These are phyloP conservation scores for Lomographa bimaculata DNA, from an alignment of 2,888 invertebrate genomes.

Conservation along the genomic window DNA sequence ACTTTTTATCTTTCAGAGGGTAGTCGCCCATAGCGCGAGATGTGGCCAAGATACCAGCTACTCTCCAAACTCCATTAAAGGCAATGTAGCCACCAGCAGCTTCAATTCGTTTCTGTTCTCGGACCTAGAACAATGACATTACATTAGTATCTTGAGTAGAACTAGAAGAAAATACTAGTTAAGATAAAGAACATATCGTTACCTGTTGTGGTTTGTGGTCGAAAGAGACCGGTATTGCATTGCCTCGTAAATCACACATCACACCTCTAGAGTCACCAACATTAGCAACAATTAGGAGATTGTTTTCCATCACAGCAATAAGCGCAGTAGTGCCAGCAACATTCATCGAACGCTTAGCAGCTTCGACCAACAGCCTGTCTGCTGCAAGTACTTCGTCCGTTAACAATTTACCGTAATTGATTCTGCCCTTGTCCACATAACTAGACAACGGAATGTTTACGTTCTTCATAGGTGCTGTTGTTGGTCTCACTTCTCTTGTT, in stretches of 20 bases:
- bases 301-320: conserved; percentile 93
- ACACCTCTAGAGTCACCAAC: conserved; percentile 98
- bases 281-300: conserved; percentile 95
- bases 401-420: conserved; percentile 91
- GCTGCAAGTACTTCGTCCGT: conserved; percentile 94
- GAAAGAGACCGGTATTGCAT: conserved; percentile 95
- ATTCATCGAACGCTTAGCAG: conserved; percentile 90
- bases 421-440: conserved; percentile 89
- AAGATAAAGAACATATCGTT: no score
- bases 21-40: conserved; percentile 97
- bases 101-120: conserved; percentile 95
- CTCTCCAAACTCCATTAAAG: conserved; percentile 98
- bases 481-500: conserved; percentile 84
- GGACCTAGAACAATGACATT: conserved; percentile 80
- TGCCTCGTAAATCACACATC: conserved; percentile 95
- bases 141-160: no score
- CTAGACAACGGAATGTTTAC: conserved; percentile 80
- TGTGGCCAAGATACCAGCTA: conserved; percentile 97
- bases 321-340: conserved; percentile 96
- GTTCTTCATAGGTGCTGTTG: conserved; percentile 68
- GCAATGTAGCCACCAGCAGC: conserved; percentile 98
- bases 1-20: conserved; percentile 95
- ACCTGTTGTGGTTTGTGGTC: conserved; percentile 99
- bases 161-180: conserved; percentile 61
- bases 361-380: conserved; percentile 91